phyloP scores from a whole-genome alignment of 2,888 invertebrate species.

The Eristalis intricaria region DNA sequence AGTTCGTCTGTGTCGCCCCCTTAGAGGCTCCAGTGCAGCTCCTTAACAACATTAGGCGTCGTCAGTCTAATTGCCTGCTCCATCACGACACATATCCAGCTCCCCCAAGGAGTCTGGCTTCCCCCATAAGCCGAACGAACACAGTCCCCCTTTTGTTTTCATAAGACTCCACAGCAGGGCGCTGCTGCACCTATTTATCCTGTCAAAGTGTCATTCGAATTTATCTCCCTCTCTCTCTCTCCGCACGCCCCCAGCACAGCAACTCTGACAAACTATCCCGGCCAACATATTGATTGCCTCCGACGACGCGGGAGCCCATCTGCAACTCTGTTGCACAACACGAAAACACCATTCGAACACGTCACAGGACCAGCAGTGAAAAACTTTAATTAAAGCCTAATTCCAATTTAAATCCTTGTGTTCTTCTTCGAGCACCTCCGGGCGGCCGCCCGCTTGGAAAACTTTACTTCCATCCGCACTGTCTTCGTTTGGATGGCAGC shows the following conservation, averaged over 20 bases:
- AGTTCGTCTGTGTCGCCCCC: too few relatives aligned
- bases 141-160: background rate
- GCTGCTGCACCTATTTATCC: background rate
- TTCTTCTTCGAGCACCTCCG: background rate
- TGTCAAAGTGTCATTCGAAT: slow-evolving; percentile 1
- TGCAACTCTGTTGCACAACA: slow-evolving; percentile 26
- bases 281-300: slow-evolving; percentile 33
- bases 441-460: background rate
- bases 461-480: background rate
- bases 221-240: background rate
- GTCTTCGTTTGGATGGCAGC: too few relatives aligned
- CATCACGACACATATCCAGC: background rate
- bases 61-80: background rate
- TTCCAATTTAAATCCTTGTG: slow-evolving; percentile 37
- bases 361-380: slow-evolving; percentile 5
- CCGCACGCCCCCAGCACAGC: background rate
- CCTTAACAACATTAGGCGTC: background rate
- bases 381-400: slow-evolving; percentile 53
- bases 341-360: slow-evolving; percentile 13
- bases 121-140: background rate
- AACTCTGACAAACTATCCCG: slow-evolving; percentile 27
- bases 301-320: background rate
- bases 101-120: background rate
- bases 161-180: background rate
- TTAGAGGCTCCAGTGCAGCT: background rate